Evolutionary conservation across 2,888 invertebrate genomes (phyloP).

Genomic region (Heliconius hortense): DNA sequence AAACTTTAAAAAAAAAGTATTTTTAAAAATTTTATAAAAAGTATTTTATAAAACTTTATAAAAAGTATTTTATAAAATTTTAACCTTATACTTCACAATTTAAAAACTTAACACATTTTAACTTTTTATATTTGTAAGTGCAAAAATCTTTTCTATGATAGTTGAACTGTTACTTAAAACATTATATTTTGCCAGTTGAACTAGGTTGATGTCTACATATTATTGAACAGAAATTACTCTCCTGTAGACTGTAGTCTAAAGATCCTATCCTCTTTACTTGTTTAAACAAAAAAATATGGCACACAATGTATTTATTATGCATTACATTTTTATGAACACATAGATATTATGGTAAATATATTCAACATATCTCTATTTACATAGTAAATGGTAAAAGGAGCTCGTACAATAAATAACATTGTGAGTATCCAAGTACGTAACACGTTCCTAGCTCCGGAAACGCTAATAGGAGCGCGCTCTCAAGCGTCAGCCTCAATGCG

Average conservation of each 20-base stretch:
- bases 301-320: too few relatives aligned
- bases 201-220: too few relatives aligned
- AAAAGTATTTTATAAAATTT: neutral
- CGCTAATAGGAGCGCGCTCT: conserved; percentile 23
- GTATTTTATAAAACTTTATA: too few relatives aligned
- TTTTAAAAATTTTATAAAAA: too few relatives aligned
- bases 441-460: conserved; percentile 19
- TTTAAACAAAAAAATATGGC: too few relatives aligned
- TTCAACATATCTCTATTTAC: conserved; percentile 1
- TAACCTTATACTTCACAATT: neutral
- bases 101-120: too few relatives aligned
- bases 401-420: neutral
- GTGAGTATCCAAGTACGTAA: neutral
- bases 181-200: neutral
- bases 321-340: neutral
- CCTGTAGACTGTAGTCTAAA: neutral
- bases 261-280: too few relatives aligned
- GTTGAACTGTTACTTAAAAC: neutral
- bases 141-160: too few relatives aligned
- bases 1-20: neutral
- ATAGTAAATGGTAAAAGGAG: neutral
- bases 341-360: neutral
- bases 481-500: conserved; percentile 27
- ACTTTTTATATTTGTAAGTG: too few relatives aligned
- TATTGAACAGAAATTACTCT: too few relatives aligned